phyloP scores from a whole-genome alignment of 2,113 vertebrate genomes.

The Elanoides forficatus region DNA sequence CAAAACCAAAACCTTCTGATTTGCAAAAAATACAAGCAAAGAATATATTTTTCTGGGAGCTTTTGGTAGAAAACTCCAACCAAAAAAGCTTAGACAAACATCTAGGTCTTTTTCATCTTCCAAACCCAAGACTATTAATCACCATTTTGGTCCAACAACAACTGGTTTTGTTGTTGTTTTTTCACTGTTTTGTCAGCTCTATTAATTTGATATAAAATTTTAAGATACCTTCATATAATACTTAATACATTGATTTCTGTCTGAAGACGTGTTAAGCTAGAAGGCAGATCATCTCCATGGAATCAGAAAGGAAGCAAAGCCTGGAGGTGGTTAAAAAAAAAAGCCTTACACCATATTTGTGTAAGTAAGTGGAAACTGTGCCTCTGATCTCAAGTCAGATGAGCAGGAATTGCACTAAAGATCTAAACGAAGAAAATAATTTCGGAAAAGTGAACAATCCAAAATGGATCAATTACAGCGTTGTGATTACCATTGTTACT shows the following conservation, averaged over 20 bases:
- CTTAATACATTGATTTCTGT: background rate
- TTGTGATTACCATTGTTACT: conserved; percentile 38
- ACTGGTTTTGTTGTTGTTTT: background rate
- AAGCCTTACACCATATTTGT: background rate
- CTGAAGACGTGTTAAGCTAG: background rate
- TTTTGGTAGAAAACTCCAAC: background rate
- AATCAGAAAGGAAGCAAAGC: background rate
- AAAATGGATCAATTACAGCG: conserved; percentile 21
- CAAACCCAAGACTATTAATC: background rate
- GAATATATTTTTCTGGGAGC: background rate
- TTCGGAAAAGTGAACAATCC: conserved; percentile 1
- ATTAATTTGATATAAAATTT: background rate
- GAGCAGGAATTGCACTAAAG: conserved; percentile 8
- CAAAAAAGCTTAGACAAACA: background rate
- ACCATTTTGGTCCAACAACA: background rate
- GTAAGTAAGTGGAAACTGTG: background rate
- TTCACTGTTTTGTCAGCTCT: background rate
- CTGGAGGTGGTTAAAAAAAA: background rate
- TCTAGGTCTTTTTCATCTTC: background rate
- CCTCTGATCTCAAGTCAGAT: background rate
- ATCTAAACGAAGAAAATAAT: conserved; percentile 35
- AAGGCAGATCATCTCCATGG: background rate
- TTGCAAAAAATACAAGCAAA: background rate
- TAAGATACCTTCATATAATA: background rate
- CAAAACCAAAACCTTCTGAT: background rate